Percentiles rank a stretch among this genome's conserved stretches.
Conservation (phyloP, 2,888 invertebrate genomes). For the Drosophila cognata region DNA sequence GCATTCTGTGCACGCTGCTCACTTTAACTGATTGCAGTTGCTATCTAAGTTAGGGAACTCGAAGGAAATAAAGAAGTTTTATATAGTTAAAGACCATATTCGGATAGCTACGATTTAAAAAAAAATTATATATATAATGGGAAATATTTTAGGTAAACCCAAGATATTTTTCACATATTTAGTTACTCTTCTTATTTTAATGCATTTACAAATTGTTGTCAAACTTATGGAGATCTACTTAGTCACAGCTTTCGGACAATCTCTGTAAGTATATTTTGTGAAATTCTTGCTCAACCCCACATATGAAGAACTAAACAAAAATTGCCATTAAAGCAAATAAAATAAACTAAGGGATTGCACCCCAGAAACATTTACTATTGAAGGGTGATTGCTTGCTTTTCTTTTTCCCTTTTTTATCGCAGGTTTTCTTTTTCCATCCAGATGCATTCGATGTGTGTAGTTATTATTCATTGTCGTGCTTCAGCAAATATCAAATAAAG, state of each 20-base stretch:
- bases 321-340: constrained; percentile 29
- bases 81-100: background rate
- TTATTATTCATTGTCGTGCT: constrained; percentile 78
- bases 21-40: constrained; percentile 39
- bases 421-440: constrained; percentile 48
- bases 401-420: constrained; percentile 1
- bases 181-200: background rate
- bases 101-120: background rate
- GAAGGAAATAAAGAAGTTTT: background rate
- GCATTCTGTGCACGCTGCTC: constrained; percentile 32
- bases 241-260: constrained; percentile 2
- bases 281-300: background rate
- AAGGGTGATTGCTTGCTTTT: constrained; percentile 23
- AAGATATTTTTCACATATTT: background rate
- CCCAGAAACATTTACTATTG: constrained; percentile 19
- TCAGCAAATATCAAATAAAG: constrained; percentile 75
- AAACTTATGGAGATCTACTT: constrained; percentile 4
- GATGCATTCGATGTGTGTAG: constrained; percentile 70
- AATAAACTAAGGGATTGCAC: constrained; percentile 34
- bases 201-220: background rate
- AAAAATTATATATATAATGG: no score
- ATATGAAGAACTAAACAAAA: constrained; percentile 17
- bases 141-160: background rate
- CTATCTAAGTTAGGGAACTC: background rate
- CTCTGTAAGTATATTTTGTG: background rate